These are phyloP conservation scores for Neolamprologus longior DNA, from an alignment of 2,113 vertebrate genomes.

Conservation along the genomic window DNA sequence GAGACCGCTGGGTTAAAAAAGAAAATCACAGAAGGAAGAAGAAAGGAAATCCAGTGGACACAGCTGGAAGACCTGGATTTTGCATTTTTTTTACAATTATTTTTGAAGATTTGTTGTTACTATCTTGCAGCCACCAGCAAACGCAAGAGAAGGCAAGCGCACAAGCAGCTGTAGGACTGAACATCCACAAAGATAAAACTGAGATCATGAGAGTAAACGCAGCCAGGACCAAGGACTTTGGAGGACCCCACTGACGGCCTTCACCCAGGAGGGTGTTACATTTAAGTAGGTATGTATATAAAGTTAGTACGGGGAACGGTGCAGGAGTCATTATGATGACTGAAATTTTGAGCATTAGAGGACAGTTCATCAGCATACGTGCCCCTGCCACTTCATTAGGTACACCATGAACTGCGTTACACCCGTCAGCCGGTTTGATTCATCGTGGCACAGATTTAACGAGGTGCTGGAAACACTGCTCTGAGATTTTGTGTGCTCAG, in stretches of 20 bases:
- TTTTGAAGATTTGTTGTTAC: background rate
- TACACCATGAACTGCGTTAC: background rate
- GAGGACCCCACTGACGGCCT: background rate
- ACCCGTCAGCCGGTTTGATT: background rate
- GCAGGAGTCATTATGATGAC: background rate
- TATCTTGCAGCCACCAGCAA: background rate
- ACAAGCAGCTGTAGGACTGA: background rate
- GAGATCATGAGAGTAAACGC: background rate
- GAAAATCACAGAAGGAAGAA: too few species aligned
- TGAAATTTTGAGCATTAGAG: background rate
- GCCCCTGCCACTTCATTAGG: background rate
- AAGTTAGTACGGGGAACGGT: background rate
- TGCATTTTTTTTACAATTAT: accelerated
- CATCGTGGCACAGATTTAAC: background rate
- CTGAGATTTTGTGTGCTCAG: background rate
- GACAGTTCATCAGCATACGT: background rate
- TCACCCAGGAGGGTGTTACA: background rate
- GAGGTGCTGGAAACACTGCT: background rate
- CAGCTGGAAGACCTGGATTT: background rate
- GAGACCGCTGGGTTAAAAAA: background rate
- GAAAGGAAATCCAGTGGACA: too few species aligned
- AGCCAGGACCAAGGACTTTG: background rate
- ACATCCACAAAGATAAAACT: background rate
- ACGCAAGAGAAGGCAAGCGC: background rate
- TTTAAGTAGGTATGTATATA: background rate